Evolutionary conservation across 2,888 invertebrate species (phyloP).

Genomic region (Orthonychiurus folsomi): DNA sequence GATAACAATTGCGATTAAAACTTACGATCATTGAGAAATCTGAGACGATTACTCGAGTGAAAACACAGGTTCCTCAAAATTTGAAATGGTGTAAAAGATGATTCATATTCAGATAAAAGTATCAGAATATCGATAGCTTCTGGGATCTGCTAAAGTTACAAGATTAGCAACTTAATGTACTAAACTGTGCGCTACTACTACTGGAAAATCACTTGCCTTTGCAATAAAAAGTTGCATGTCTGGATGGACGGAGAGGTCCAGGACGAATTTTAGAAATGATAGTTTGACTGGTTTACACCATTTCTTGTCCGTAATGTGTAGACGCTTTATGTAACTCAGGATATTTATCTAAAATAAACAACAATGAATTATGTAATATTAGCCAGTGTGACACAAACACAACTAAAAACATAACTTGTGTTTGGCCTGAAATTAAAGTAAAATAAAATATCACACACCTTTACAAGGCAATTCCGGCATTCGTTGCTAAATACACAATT

Average conservation of each 20-base stretch:
- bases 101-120: slow-evolving; percentile 20
- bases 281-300: slow-evolving; percentile 34
- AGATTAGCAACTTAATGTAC: too few relatives aligned
- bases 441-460: not conserved
- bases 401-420: too few relatives aligned
- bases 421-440: too few relatives aligned
- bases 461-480: not conserved
- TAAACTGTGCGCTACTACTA: too few relatives aligned
- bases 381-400: too few relatives aligned
- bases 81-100: slow-evolving; percentile 44
- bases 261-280: slow-evolving; percentile 30
- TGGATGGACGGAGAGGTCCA: slow-evolving; percentile 26
- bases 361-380: not conserved
- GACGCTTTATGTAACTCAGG: slow-evolving; percentile 23
- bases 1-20: too few relatives aligned
- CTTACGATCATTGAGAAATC: slow-evolving; percentile 44
- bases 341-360: slow-evolving; percentile 23
- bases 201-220: slow-evolving; percentile 33
- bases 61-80: slow-evolving; percentile 53
- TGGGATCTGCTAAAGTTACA: slow-evolving; percentile 20
- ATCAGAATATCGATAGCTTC: slow-evolving; percentile 33
- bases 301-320: slow-evolving; percentile 31
- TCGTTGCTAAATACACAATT: not conserved
- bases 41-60: slow-evolving; percentile 49
- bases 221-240: slow-evolving; percentile 33